These are phyloP conservation scores for Distichodus sexfasciatus DNA, from an alignment of 2,797 vertebrate genomes.

Conservation along the genomic window DNA sequence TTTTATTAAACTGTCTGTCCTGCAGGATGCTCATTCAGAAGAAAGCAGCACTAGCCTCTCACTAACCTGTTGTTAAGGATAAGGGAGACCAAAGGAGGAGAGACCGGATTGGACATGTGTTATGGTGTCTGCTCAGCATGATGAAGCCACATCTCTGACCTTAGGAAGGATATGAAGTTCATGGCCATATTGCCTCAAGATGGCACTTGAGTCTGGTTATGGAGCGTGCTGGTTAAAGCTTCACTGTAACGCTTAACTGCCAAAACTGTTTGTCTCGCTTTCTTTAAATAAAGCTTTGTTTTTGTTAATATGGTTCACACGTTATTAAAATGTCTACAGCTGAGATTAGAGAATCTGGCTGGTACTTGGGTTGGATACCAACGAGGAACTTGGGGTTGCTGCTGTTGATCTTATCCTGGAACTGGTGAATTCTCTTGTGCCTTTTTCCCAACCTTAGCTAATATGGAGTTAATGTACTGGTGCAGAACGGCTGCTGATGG, in stretches of 20 bases:
- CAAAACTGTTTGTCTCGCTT: conserved; percentile 48
- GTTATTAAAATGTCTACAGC: too few relatives aligned
- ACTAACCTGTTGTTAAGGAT: conserved; percentile 19
- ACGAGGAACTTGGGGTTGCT: too few relatives aligned
- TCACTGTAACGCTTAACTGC: conserved; percentile 28
- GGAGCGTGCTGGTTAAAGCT: conserved; percentile 34
- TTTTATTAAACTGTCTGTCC: not conserved
- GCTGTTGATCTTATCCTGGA: too few relatives aligned
- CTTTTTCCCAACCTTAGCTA: too few relatives aligned
- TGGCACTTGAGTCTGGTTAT: conserved; percentile 30
- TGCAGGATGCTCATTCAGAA: conserved; percentile 79
- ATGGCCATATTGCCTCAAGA: conserved; percentile 32
- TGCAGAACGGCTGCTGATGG: too few relatives aligned
- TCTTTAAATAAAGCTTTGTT: conserved; percentile 60
- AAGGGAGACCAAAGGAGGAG: conserved; percentile 25
- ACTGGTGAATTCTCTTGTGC: too few relatives aligned
- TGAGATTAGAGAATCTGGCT: too few relatives aligned
- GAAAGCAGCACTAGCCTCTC: conserved; percentile 76
- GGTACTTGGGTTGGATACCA: too few relatives aligned
- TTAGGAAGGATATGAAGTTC: conserved; percentile 3
- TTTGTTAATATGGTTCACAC: conserved; percentile 48
- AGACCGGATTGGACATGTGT: conserved; percentile 51
- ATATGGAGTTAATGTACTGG: too few relatives aligned
- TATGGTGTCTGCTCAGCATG: conserved; percentile 52
- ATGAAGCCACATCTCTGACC: conserved; percentile 30